A percentile compares a stretch with the other conserved stretches of the same genome.
phyloP scores from a whole-genome alignment of 2,888 invertebrate species.

The Patella caerulea region DNA sequence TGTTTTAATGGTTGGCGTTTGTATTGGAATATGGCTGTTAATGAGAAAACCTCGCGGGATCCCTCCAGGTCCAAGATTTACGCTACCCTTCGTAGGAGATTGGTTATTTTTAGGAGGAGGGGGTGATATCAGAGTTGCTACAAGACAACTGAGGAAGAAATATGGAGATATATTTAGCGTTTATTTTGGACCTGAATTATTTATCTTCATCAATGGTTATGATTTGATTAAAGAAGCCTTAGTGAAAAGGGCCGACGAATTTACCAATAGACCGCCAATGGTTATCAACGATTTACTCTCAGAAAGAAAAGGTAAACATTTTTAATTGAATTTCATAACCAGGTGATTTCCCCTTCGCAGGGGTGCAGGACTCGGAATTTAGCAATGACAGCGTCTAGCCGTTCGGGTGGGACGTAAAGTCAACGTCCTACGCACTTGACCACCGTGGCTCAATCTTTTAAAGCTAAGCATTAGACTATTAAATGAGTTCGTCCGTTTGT shows the following conservation, averaged over 20 bases:
- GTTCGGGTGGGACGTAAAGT: too few relatives aligned
- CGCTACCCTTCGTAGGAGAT: slow-evolving; percentile 17
- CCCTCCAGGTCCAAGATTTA: slow-evolving; percentile 15
- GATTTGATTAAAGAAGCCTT: slow-evolving; percentile 43
- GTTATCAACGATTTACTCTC: background rate
- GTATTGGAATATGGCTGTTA: background rate
- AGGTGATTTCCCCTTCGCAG: too few relatives aligned
- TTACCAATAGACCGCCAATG: slow-evolving; percentile 44
- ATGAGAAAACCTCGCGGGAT: slow-evolving; percentile 9
- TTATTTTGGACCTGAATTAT: slow-evolving; percentile 42
- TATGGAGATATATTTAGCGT: slow-evolving; percentile 47
- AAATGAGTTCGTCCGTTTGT: too few relatives aligned
- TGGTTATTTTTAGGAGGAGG: background rate
- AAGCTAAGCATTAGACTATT: too few relatives aligned
- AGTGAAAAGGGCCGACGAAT: slow-evolving; percentile 41
- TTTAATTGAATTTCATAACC: too few relatives aligned
- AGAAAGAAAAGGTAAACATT: too few relatives aligned
- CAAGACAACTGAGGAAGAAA: slow-evolving; percentile 38
- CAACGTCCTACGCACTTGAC: too few relatives aligned
- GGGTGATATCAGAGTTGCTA: slow-evolving; percentile 26
- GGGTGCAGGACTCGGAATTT: too few relatives aligned
- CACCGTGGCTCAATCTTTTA: too few relatives aligned
- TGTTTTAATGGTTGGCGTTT: background rate
- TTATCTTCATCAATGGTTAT: slow-evolving; percentile 45
- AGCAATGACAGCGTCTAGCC: too few relatives aligned